These are phyloP conservation scores for Malurus elegans DNA, from an alignment of 2,113 vertebrate species.

Conservation along the genomic window DNA sequence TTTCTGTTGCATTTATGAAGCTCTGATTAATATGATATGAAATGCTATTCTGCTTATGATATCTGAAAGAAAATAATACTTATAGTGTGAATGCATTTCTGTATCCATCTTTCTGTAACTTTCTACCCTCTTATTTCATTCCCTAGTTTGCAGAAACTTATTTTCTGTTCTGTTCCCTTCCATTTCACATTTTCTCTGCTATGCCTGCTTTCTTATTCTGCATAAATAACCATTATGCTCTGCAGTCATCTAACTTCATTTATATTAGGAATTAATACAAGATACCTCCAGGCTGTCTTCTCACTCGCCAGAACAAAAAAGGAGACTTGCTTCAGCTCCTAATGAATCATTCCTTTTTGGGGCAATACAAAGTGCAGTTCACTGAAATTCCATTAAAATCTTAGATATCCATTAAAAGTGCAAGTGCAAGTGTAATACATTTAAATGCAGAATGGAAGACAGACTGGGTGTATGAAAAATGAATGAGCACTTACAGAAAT, in stretches of 20 bases:
- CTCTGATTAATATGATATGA: not conserved
- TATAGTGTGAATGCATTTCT: not conserved
- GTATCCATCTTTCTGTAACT: not conserved
- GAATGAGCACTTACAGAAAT: slow-evolving; percentile 22
- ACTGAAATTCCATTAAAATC: slow-evolving; percentile 40
- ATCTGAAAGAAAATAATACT: not conserved
- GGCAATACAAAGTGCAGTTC: not conserved
- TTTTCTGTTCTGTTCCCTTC: not conserved
- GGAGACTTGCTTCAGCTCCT: not conserved
- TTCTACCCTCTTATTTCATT: not conserved
- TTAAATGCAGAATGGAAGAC: slow-evolving; percentile 2
- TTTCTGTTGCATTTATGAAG: not conserved
- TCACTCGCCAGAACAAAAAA: not conserved
- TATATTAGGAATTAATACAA: not conserved
- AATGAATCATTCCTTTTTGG: not conserved
- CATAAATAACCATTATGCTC: not conserved
- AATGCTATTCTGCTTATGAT: not conserved
- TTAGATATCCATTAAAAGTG: slow-evolving; percentile 12
- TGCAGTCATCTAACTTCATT: not conserved
- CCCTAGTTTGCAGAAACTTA: not conserved
- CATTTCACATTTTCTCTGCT: not conserved
- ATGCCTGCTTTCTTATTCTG: not conserved
- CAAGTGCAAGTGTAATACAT: not conserved
- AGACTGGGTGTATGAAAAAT: slow-evolving; percentile 9
- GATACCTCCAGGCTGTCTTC: not conserved